Evolutionary conservation across 2,888 invertebrate genomes (phyloP).

Genomic region (Dioctria rufipes): DNA sequence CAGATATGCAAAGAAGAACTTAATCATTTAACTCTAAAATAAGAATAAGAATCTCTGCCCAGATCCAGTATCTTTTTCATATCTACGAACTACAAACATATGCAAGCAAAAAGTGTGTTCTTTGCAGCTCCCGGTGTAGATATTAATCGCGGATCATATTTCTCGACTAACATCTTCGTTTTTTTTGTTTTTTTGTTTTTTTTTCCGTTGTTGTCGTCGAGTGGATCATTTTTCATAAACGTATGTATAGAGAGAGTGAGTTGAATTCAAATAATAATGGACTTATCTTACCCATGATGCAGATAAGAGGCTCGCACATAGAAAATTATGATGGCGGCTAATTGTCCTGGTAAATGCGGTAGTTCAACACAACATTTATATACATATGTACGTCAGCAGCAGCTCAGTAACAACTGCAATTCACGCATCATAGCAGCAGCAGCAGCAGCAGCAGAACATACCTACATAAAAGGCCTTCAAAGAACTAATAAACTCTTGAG

Average conservation of each 20-base stretch:
- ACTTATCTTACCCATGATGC: slow-evolving; percentile 1
- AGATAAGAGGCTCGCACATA: background rate
- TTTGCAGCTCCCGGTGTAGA: slow-evolving; percentile 24
- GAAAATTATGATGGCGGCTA: slow-evolving; percentile 16
- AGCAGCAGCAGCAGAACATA: no score
- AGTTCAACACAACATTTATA: no score
- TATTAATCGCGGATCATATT: slow-evolving; percentile 41
- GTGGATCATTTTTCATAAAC: slow-evolving; percentile 42
- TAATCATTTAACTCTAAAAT: no score
- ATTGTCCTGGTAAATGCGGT: slow-evolving; percentile 36
- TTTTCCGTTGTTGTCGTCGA: slow-evolving; percentile 6
- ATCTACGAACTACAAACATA: slow-evolving; percentile 14
- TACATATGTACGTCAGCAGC: no score
- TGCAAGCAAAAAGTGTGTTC: slow-evolving; percentile 24
- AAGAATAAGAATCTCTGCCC: background rate
- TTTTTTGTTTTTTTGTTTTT: background rate
- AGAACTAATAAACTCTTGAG: no score
- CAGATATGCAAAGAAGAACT: no score
- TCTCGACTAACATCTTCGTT: slow-evolving; percentile 1
- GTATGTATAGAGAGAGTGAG: background rate
- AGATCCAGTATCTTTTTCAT: slow-evolving; percentile 13
- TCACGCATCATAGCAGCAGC: no score
- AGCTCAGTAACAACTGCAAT: no score
- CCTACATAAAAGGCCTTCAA: no score
- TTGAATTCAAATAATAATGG: slow-evolving; percentile 35